Conservation (phyloP, 1,140 invertebrate species). For the Caenorhabditis tropicalis region DNA sequence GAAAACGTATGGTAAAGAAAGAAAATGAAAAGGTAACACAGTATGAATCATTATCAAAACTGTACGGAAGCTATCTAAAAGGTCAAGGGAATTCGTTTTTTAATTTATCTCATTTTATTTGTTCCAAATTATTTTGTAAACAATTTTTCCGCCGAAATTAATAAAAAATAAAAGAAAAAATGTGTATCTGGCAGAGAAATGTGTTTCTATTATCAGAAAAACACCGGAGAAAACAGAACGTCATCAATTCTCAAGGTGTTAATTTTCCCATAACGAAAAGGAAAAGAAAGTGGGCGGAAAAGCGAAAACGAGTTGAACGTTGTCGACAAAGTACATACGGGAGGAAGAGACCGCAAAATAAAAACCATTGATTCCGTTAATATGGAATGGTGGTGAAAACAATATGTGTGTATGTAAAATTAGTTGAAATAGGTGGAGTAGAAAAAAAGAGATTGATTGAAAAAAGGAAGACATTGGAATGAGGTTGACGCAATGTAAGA, state of each 20-base stretch:
- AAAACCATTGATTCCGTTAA: conserved; percentile 3
- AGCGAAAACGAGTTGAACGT: conserved; percentile 16
- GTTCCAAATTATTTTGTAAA: too few species aligned
- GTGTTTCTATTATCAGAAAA: neutral
- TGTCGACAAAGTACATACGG: neutral
- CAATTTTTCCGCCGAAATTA: too few species aligned
- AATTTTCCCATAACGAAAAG: neutral
- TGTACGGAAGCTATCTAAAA: neutral
- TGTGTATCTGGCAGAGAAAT: too few species aligned
- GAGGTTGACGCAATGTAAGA: conserved; percentile 34
- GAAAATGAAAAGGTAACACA: neutral
- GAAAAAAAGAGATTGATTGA: conserved; percentile 28
- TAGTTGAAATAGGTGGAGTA: conserved; percentile 17
- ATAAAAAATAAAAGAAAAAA: too few species aligned
- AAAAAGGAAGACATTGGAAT: conserved; percentile 10
- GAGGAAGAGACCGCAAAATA: neutral
- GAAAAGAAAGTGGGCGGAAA: neutral
- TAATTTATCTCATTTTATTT: too few species aligned
- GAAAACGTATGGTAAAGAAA: neutral
- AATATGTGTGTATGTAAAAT: conserved; percentile 45
- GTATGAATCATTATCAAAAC: neutral
- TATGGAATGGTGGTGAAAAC: neutral
- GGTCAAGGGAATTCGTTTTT: neutral
- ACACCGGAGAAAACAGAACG: neutral
- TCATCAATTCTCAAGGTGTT: conserved; percentile 13